Evolutionary conservation across 37 sponge, comb jelly and placozoan genomes (phyloP).

Genomic region (Diacarnus erythraeanus): DNA sequence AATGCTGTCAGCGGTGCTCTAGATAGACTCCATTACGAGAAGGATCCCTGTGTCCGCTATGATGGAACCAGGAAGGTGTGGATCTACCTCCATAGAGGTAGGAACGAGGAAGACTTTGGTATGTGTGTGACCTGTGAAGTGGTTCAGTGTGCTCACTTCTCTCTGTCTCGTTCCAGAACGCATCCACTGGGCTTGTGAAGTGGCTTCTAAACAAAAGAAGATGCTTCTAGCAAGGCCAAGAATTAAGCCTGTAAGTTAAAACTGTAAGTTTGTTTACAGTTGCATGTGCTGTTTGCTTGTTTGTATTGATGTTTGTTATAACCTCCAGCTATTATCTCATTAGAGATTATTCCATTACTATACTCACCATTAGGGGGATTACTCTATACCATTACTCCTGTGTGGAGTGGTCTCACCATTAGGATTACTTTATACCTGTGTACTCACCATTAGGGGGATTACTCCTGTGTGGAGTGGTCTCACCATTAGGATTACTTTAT

Average conservation of each 20-base stretch:
- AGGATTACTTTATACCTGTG: neutral
- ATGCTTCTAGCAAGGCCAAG: constrained; percentile 34
- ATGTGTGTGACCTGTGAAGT: neutral
- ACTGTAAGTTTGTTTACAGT: too few species aligned
- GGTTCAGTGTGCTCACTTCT: neutral
- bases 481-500: neutral
- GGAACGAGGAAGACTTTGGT: constrained; percentile 88
- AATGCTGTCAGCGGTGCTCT: constrained; percentile 94
- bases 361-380: too few species aligned
- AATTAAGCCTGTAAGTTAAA: constrained; percentile 38
- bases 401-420: neutral
- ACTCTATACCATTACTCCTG: neutral
- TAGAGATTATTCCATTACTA: too few species aligned
- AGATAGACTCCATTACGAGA: constrained; percentile 94
- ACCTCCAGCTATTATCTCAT: too few species aligned
- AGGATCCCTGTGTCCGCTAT: constrained; percentile 93
- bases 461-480: neutral
- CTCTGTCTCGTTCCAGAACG: constrained; percentile 26
- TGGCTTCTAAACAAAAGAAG: constrained; percentile 56
- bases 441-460: too few species aligned
- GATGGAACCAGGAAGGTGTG: constrained; percentile 87
- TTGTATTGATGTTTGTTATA: too few species aligned
- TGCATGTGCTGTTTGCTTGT: too few species aligned
- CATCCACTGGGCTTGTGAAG: constrained; percentile 65
- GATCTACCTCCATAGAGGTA: constrained; percentile 87